Percentiles rank a stretch among this genome's conserved stretches.
phyloP scores from a whole-genome alignment of 2,113 vertebrate genomes.

The Passer domesticus region DNA sequence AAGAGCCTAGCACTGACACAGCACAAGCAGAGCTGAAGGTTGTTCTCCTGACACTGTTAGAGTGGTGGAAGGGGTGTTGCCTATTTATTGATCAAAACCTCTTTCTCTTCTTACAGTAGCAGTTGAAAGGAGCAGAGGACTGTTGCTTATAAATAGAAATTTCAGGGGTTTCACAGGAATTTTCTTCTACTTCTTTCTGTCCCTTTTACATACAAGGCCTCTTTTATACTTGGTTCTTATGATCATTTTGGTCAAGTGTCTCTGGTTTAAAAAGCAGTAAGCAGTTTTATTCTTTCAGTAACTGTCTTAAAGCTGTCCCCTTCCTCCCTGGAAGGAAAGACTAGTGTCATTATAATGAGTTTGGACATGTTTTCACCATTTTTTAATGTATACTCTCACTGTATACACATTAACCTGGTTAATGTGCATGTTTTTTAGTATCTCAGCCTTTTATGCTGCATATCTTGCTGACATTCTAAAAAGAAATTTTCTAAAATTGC shows the following conservation, averaged over 20 bases:
- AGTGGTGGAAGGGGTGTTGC: background rate
- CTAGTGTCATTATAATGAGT: background rate
- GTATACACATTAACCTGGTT: background rate
- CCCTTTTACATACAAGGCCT: background rate
- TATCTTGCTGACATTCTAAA: background rate
- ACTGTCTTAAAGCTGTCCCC: conserved; percentile 7
- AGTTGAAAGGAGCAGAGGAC: background rate
- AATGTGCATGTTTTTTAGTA: conserved; percentile 11
- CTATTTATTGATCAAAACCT: background rate
- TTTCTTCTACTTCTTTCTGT: background rate
- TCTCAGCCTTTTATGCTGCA: background rate
- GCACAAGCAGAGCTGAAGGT: background rate
- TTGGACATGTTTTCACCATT: background rate
- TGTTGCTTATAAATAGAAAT: background rate
- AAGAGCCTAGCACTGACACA: background rate
- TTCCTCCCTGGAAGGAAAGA: background rate
- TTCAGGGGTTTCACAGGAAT: background rate
- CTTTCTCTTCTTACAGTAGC: background rate
- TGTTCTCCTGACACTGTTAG: background rate
- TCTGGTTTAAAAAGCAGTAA: background rate
- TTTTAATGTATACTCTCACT: background rate
- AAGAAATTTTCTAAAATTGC: background rate
- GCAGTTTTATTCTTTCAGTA: conserved; percentile 3
- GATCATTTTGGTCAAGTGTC: background rate
- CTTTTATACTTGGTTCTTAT: background rate